Evolutionary conservation across 2,888 invertebrate species (phyloP).

Genomic region (Agriotes lineatus): DNA sequence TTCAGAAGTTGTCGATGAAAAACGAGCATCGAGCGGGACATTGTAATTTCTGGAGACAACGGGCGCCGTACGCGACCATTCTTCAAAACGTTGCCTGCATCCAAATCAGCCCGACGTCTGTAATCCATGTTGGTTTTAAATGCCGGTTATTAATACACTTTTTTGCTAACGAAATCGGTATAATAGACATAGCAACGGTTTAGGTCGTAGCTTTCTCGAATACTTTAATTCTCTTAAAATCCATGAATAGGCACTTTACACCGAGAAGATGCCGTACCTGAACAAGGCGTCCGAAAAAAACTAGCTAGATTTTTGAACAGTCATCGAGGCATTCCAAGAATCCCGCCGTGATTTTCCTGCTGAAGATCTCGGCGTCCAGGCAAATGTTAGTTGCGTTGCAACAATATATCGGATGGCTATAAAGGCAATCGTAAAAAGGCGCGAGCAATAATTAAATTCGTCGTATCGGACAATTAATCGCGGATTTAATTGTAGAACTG

Average conservation of each 20-base stretch:
- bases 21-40: slow-evolving; percentile 19
- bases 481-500: slow-evolving; percentile 1
- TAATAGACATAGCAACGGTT: slow-evolving; percentile 51
- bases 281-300: slow-evolving; percentile 55
- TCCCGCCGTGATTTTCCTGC: slow-evolving; percentile 32
- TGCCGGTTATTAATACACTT: neutral
- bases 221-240: slow-evolving; percentile 64
- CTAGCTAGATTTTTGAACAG: slow-evolving; percentile 58
- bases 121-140: slow-evolving; percentile 8
- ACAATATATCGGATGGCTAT: slow-evolving; percentile 16
- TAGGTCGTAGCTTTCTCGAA: slow-evolving; percentile 56
- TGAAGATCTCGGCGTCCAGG: neutral
- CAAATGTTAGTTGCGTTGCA: slow-evolving; percentile 2
- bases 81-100: slow-evolving; percentile 20
- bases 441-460: slow-evolving; percentile 19
- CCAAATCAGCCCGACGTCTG: slow-evolving; percentile 13
- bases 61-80: slow-evolving; percentile 39
- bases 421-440: slow-evolving; percentile 15
- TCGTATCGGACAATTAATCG: slow-evolving; percentile 18
- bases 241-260: slow-evolving; percentile 63
- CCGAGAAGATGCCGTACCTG: slow-evolving; percentile 53
- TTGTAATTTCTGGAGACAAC: slow-evolving; percentile 44
- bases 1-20: slow-evolving; percentile 31
- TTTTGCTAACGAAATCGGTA: slow-evolving; percentile 26
- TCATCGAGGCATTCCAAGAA: slow-evolving; percentile 50